phyloP scores from a whole-genome alignment of 2,797 vertebrate genomes.

The Sebastes nivosus region DNA sequence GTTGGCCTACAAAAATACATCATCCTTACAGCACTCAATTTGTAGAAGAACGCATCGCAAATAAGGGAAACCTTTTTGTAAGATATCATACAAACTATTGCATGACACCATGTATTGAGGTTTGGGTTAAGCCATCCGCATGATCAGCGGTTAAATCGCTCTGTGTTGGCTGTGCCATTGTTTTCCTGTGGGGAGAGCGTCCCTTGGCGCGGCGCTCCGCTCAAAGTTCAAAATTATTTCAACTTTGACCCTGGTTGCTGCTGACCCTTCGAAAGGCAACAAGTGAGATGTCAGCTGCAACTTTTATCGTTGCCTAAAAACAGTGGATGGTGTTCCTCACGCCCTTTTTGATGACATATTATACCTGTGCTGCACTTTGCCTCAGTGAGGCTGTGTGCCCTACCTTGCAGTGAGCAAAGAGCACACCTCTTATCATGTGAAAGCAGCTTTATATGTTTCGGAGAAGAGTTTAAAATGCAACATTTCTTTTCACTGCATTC shows the following conservation, averaged over 20 bases:
- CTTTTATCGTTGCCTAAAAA: neutral
- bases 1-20: fast-evolving
- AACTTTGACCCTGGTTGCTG: neutral
- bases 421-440: neutral
- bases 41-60: no score
- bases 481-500: neutral
- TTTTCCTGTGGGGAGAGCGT: neutral
- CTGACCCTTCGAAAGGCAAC: neutral
- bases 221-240: neutral
- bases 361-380: neutral
- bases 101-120: neutral
- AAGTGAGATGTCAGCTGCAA: neutral
- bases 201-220: no score
- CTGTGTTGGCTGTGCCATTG: no score
- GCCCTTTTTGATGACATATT: neutral
- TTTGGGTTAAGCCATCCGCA: neutral
- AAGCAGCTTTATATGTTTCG: neutral
- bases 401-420: neutral
- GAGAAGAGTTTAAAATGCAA: neutral
- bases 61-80: neutral
- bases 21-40: no score
- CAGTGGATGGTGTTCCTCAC: neutral
- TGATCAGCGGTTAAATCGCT: neutral
- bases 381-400: fast-evolving
- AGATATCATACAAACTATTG: neutral